These are phyloP conservation scores for Mionectes olivaceus DNA, from an alignment of 2,797 vertebrate species.

Conservation along the genomic window DNA sequence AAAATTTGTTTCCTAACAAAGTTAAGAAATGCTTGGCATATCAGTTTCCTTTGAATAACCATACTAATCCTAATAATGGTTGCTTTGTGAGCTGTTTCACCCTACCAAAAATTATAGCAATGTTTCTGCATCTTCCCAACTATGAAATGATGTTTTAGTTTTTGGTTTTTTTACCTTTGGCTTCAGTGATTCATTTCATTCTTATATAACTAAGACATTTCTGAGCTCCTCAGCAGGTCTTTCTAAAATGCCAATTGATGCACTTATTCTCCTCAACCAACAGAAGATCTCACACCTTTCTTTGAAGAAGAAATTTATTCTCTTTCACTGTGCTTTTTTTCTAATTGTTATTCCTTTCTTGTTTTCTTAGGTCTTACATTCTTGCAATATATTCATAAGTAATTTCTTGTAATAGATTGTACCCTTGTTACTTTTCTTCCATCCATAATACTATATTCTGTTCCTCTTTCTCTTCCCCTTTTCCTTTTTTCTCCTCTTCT, in stretches of 20 bases:
- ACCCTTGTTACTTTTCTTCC: conserved; percentile 34
- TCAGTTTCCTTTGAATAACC: conserved; percentile 3
- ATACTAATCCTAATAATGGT: background rate
- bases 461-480: background rate
- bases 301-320: background rate
- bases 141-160: background rate
- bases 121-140: background rate
- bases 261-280: background rate
- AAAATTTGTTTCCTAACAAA: conserved; percentile 10
- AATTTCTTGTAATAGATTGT: conserved; percentile 64
- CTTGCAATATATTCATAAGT: conserved; percentile 43
- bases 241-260: background rate
- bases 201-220: background rate
- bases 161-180: background rate
- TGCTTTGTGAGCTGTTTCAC: background rate
- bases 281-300: background rate
- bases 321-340: background rate
- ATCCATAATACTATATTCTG: conserved; percentile 15
- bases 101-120: background rate
- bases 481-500: background rate
- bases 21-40: background rate
- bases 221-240: background rate
- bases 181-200: background rate
- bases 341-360: conserved; percentile 44
- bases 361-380: conserved; percentile 30